Evolutionary conservation across 2,113 vertebrate genomes (phyloP).

Genomic region (Pteropus alecto): DNA sequence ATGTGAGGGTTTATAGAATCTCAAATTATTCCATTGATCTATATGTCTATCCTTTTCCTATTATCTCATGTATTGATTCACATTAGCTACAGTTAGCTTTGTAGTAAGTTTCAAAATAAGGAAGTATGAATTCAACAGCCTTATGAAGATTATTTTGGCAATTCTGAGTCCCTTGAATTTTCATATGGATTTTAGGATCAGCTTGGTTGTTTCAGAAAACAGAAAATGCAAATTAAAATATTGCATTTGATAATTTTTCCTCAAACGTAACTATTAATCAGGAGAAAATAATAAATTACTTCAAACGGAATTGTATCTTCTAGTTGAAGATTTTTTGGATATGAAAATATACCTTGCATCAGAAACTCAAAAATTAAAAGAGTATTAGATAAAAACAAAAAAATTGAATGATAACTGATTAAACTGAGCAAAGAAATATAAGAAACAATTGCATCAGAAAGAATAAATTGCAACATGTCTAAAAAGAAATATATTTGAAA

Average conservation of each 20-base stretch:
- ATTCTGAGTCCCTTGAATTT: neutral
- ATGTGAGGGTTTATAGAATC: neutral
- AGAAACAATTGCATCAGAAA: neutral
- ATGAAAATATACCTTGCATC: neutral
- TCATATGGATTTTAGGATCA: neutral
- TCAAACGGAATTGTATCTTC: neutral
- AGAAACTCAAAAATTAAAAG: neutral
- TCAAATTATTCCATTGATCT: neutral
- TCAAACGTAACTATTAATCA: neutral
- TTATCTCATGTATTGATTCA: neutral
- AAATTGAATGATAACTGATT: neutral
- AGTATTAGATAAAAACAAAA: neutral
- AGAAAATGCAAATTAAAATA: neutral
- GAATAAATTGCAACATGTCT: neutral
- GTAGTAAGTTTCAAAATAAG: neutral
- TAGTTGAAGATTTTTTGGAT: neutral
- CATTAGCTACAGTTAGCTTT: neutral
- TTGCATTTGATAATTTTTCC: neutral
- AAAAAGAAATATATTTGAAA: neutral
- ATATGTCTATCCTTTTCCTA: neutral
- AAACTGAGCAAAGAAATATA: neutral
- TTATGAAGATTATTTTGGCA: neutral
- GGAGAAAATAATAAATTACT: neutral
- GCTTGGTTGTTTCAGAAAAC: neutral
- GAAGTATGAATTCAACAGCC: neutral